Evolutionary conservation across 1,140 invertebrate species (phyloP).

Genomic region (Panagrolaimus sp.): DNA sequence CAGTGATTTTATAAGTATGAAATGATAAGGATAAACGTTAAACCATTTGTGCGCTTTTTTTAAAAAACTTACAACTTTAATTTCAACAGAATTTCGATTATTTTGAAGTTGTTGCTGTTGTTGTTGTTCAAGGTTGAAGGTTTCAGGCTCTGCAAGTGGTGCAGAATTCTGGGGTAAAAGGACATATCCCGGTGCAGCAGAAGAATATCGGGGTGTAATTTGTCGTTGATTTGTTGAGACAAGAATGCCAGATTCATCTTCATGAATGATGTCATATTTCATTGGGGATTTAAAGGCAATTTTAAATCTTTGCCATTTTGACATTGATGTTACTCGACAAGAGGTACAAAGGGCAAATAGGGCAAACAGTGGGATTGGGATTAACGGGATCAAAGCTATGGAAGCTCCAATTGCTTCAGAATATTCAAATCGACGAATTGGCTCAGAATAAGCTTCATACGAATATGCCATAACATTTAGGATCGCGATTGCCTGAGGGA

Average conservation of each 20-base stretch:
- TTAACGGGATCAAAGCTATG: constrained; percentile 50
- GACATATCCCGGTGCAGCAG: constrained; percentile 37
- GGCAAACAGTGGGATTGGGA: constrained; percentile 54
- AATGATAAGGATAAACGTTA: no score
- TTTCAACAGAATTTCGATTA: constrained; percentile 7
- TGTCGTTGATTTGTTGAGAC: not conserved
- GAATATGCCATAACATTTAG: constrained; percentile 53
- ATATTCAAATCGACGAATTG: constrained; percentile 48
- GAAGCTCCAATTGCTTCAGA: constrained; percentile 49
- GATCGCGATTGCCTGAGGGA: constrained; percentile 42
- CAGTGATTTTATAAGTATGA: no score
- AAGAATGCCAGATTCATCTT: not conserved
- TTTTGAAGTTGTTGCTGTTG: no score
- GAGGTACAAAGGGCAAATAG: constrained; percentile 40
- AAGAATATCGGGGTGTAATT: constrained; percentile 20
- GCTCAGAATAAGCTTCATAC: constrained; percentile 44
- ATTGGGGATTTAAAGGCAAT: constrained; percentile 49
- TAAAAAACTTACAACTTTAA: constrained; percentile 10
- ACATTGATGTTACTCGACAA: constrained; percentile 33
- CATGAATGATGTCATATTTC: constrained; percentile 42
- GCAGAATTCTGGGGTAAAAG: constrained; percentile 38
- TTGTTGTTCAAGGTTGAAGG: constrained; percentile 21
- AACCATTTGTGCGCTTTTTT: no score
- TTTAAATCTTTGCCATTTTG: constrained; percentile 20
- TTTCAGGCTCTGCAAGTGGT: constrained; percentile 26